Evolutionary conservation across 2,888 invertebrate species (phyloP).

Genomic region (Agrochola macilenta): DNA sequence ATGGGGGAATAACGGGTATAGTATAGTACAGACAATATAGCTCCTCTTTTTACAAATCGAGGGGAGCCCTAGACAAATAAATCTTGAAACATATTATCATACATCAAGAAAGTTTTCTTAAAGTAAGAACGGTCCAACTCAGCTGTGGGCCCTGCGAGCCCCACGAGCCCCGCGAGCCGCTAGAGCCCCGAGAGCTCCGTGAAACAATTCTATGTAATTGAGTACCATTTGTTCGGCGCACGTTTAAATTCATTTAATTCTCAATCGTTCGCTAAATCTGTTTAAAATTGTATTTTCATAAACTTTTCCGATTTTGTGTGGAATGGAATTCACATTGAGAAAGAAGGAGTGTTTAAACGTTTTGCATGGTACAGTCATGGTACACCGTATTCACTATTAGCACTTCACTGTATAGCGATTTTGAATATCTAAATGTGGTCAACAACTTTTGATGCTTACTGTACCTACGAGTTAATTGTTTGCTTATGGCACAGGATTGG

Average conservation of each 20-base stretch:
- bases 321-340: background rate
- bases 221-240: constrained; percentile 3
- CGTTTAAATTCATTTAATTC: constrained; percentile 27
- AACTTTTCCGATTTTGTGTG: constrained; percentile 14
- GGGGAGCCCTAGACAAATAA: constrained; percentile 45
- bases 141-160: background rate
- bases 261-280: constrained; percentile 27
- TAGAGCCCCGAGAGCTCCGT: background rate
- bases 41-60: constrained; percentile 34
- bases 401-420: no score
- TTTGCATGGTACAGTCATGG: background rate
- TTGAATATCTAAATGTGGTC: no score
- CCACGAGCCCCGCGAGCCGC: background rate
- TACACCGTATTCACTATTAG: no score
- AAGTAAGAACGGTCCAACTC: constrained; percentile 5
- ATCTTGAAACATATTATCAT: constrained; percentile 47
- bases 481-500: background rate
- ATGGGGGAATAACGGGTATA: background rate
- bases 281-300: constrained; percentile 36
- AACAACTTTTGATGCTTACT: no score
- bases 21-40: background rate
- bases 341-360: constrained; percentile 3
- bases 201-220: constrained; percentile 9
- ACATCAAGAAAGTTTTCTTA: constrained; percentile 47
- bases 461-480: constrained; percentile 12